phyloP scores from a whole-genome alignment of 1,140 invertebrate genomes.

The Scaptomyza montana region DNA sequence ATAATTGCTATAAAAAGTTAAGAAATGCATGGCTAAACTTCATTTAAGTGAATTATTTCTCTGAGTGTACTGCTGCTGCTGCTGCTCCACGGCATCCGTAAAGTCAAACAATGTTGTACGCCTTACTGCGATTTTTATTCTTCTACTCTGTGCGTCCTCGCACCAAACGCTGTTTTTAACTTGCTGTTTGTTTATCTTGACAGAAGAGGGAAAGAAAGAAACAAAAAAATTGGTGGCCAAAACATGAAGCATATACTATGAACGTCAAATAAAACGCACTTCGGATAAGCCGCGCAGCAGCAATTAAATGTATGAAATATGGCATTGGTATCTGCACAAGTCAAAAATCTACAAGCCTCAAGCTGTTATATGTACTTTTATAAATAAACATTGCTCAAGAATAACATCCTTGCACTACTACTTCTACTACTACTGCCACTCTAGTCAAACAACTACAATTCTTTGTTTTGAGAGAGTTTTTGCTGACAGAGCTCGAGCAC shows the following conservation, averaged over 20 bases:
- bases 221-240: slow-evolving; percentile 51
- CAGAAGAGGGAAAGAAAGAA: slow-evolving; percentile 7
- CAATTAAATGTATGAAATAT: slow-evolving; percentile 55
- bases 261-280: slow-evolving; percentile 74
- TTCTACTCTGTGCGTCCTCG: slow-evolving; percentile 26
- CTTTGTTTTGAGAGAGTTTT: slow-evolving; percentile 23
- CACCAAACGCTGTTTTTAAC: background rate
- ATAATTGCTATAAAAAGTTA: no score
- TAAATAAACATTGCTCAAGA: background rate
- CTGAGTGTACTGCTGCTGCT: slow-evolving; percentile 2
- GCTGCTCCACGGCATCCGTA: slow-evolving; percentile 50
- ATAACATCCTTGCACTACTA: background rate
- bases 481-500: slow-evolving; percentile 34
- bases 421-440: background rate
- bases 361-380: slow-evolving; percentile 1
- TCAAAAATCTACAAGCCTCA: slow-evolving; percentile 7
- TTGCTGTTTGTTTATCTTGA: slow-evolving; percentile 63
- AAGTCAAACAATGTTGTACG: slow-evolving; percentile 81
- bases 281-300: slow-evolving; percentile 48
- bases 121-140: slow-evolving; percentile 73
- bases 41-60: no score
- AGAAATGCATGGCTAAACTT: no score
- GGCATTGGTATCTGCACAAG: slow-evolving; percentile 27
- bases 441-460: slow-evolving; percentile 11
- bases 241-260: slow-evolving; percentile 71